Evolutionary conservation across 2,113 vertebrate species (phyloP), one percentile per base, ranked within the genome.

Genomic region (Amphiprion percula): DNA sequence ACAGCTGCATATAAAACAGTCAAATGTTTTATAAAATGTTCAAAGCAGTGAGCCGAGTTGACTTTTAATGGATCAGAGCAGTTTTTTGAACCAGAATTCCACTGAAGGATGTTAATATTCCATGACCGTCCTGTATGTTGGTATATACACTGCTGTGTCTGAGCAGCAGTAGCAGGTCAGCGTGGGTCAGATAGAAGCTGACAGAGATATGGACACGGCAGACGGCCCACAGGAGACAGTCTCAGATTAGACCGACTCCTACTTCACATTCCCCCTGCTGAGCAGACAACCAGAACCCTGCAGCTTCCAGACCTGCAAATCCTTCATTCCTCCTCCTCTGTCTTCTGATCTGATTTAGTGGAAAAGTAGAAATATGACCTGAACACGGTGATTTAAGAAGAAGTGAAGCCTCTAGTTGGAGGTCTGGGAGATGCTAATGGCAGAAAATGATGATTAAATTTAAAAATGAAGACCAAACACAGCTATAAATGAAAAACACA

Each of bases 221-320:
- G 94, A 91, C 94, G 95, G 95, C 95, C 96, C 95, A 96, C 95
- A 95, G 96, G 96, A 96, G 94, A 95, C 95, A 94, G 93, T 92
- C 93, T 93, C 95, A 90, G 94, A 96, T 96, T 96, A 96, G 92
- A 85, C 80, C 93, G 96, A 96, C 96, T 97, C 96, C 95, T 95
- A 93, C 94, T 91, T 28, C 70, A 80, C 95, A 96, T 96, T 97
- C 96, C 95, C 96, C 91, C 96, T 91, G 92, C 91, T 86, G 88
- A 94, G 89, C 90, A 91, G 58, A 94, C 93, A 77, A 75, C 60
- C 41, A 58, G 79, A 19, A 69, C 59, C 4, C 26, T 39, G 69
- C 4, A 17, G 23, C 47, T 17, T n/a, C 49, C 17, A 2, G 19
- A 50, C 7, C 47, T 50, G 5, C 47, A 26, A 26, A 16, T 15